These are phyloP conservation scores for Ridgeia piscesae DNA, from an alignment of 1,140 invertebrate genomes.

Conservation along the genomic window DNA sequence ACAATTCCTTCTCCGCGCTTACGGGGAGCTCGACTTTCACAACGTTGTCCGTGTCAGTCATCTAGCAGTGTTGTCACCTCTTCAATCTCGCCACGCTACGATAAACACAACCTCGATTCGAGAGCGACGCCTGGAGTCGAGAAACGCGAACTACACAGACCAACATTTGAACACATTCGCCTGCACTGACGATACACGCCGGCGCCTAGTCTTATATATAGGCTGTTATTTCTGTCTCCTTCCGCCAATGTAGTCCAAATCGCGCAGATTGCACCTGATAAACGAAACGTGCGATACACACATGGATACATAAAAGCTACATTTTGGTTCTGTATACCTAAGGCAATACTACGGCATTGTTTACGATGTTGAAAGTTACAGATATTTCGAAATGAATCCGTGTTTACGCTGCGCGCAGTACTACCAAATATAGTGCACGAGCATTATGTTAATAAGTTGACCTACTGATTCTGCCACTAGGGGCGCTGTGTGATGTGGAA, in stretches of 20 bases:
- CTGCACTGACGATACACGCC: background rate
- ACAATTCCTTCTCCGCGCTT: background rate
- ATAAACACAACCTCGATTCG: conserved; percentile 5
- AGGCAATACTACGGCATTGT: background rate
- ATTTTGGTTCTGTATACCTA: background rate
- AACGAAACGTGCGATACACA: background rate
- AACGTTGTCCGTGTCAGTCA: background rate
- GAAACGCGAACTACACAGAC: background rate
- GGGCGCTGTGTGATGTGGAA: too few relatives aligned
- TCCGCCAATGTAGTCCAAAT: background rate
- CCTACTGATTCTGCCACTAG: too few relatives aligned
- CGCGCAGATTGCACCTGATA: background rate
- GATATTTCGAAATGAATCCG: background rate
- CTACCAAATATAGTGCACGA: background rate
- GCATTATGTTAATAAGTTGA: background rate
- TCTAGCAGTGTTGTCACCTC: background rate
- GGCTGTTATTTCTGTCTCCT: background rate
- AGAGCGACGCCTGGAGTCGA: conserved; percentile 2
- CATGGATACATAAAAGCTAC: background rate
- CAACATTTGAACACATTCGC: background rate
- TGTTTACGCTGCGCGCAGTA: background rate
- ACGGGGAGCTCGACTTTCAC: background rate
- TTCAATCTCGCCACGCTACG: background rate
- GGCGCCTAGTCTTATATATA: background rate
- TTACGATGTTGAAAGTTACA: background rate